Conservation (phyloP, 2,797 vertebrate genomes). For the Peromyscus melanophrys region DNA sequence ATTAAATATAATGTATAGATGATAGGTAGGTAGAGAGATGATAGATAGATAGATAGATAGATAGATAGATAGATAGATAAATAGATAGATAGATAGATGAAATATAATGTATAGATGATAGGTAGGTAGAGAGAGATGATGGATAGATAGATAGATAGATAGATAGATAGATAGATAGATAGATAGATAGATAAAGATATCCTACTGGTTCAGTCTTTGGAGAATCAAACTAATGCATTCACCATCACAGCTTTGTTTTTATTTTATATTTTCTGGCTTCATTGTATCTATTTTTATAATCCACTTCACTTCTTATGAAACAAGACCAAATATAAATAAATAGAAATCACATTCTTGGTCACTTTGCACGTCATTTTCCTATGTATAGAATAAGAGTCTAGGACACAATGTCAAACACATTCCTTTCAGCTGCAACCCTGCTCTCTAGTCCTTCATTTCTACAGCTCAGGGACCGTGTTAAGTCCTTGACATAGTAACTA, state of each 20-base stretch:
- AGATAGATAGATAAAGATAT: not conserved
- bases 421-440: conserved; percentile 29
- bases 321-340: conserved; percentile 43
- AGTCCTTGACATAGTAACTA: not conserved
- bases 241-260: conserved; percentile 20
- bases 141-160: no score
- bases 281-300: conserved; percentile 48
- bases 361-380: conserved; percentile 47
- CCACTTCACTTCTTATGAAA: conserved; percentile 60
- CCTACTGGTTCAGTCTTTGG: not conserved
- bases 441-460: conserved; percentile 48
- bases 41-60: not conserved
- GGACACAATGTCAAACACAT: not conserved
- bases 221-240: not conserved
- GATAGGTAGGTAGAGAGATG: not conserved
- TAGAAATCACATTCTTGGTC: conserved; percentile 47
- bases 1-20: no score
- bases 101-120: no score
- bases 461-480: not conserved
- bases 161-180: not conserved
- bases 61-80: not conserved
- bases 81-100: not conserved
- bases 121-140: not conserved
- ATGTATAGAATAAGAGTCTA: conserved; percentile 29
- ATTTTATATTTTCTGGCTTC: conserved; percentile 63